Evolutionary conservation across 2,113 vertebrate species (phyloP).

Genomic region (Alaudala cheleensis): DNA sequence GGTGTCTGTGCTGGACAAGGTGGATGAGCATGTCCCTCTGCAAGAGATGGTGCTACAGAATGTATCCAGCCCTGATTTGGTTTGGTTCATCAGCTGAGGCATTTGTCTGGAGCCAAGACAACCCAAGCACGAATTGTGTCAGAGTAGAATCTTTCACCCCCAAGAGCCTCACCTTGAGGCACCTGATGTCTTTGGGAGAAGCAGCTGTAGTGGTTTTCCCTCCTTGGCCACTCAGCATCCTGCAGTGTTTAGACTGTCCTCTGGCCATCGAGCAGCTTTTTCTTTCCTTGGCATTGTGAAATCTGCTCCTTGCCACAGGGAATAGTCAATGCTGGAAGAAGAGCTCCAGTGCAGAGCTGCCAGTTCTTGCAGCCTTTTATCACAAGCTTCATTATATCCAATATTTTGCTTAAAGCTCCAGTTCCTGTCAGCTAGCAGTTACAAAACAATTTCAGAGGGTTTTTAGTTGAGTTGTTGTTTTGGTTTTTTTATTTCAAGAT

Average conservation of each 20-base stretch:
- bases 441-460: background rate
- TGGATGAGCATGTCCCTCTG: background rate
- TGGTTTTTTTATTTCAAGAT: background rate
- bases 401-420: background rate
- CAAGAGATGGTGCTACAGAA: background rate
- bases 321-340: background rate
- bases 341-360: background rate
- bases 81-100: background rate
- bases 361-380: background rate
- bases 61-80: background rate
- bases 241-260: background rate
- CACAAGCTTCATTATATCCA: background rate
- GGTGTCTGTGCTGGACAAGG: fast-evolving
- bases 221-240: fast-evolving
- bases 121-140: background rate
- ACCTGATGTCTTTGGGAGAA: background rate
- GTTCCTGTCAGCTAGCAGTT: slow-evolving; percentile 11
- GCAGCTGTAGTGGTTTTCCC: background rate
- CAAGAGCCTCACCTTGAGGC: background rate
- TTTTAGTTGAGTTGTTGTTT: background rate
- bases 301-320: background rate
- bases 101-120: background rate
- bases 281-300: slow-evolving; percentile 13
- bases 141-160: background rate
- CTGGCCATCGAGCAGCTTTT: background rate